Evolutionary conservation across 2,113 vertebrate genomes (phyloP).

Genomic region (Speoplatyrhinus poulsoni): DNA sequence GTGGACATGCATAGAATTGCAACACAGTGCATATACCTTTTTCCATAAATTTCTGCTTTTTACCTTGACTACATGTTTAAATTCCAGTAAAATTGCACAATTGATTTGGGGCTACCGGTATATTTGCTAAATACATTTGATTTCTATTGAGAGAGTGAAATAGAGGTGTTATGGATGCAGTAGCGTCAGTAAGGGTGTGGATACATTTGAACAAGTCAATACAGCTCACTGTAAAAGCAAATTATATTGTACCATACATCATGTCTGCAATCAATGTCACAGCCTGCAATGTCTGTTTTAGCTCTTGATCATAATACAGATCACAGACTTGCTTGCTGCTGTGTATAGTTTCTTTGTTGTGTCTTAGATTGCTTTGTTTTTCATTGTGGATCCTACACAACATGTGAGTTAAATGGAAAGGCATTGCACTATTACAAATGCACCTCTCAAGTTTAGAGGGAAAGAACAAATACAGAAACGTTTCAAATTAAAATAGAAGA

Average conservation of each 20-base stretch:
- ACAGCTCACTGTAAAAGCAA: slow-evolving; percentile 1
- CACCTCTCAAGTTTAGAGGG: slow-evolving; percentile 41
- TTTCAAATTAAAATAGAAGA: slow-evolving; percentile 57
- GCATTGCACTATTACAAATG: slow-evolving; percentile 32
- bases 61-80: no score
- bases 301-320: no score
- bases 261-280: neutral
- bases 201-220: neutral
- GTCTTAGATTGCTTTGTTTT: slow-evolving; percentile 3
- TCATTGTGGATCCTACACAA: slow-evolving; percentile 28
- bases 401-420: slow-evolving; percentile 24
- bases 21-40: no score
- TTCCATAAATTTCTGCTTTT: no score
- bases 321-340: no score
- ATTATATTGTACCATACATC: neutral
- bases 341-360: no score
- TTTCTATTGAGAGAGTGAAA: neutral
- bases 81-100: no score
- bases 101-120: no score
- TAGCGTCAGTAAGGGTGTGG: neutral
- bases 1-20: no score
- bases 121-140: neutral
- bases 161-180: neutral
- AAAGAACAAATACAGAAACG: slow-evolving; percentile 43
- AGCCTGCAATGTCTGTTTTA: neutral